Evolutionary conservation across 1,140 invertebrate genomes (phyloP), one percentile per base, ranked within the genome.

Genomic region (Homarus americanus): DNA sequence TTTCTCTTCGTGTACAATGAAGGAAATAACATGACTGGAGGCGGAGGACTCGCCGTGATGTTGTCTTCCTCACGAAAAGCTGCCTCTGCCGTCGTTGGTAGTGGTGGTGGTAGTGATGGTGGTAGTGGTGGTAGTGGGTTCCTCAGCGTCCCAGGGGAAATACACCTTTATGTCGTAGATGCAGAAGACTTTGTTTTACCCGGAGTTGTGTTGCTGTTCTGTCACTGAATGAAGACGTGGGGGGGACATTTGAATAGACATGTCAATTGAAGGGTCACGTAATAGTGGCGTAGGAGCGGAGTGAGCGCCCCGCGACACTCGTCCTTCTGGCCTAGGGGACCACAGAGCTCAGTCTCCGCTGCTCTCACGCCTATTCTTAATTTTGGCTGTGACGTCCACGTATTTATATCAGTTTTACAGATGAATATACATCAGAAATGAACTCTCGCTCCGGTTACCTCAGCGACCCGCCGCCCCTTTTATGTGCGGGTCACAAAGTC

Each of bases 371-470:
- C 9, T 9, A 53, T 82, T 82, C 79, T 82, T 82, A 82, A 82
- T 82, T 82, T 82, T 58, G 79, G 40, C 79, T 44, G 44, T 12
- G 79, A 53, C 41, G 79, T 40, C 79, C 79, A 53, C 34, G 79
- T 82, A 82, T 82, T 82, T 82, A 82, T 82, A 82, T 82, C 79
- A 82, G 20, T 82, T 82, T 82, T 82, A 82, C 79, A 82, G 79
- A 82, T 82, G 79, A 82, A 82, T 82, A 82, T 82, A 82, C 79
- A 82, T 82, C 79, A 53, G 79, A 82, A 82, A 82, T 82, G 79
- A 82, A 82, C 79, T 82, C 79, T 28, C 41, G 76, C 36, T 79
- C 41, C 49, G 41, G 40, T 17, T 82, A 20, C 79, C n/a, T 44
- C 44, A 44, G 28, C 49, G 44, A 58, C 12, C 15, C 28, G 44